Conservation (phyloP, 1,140 invertebrate species). For the Drosophila ananassae region DNA sequence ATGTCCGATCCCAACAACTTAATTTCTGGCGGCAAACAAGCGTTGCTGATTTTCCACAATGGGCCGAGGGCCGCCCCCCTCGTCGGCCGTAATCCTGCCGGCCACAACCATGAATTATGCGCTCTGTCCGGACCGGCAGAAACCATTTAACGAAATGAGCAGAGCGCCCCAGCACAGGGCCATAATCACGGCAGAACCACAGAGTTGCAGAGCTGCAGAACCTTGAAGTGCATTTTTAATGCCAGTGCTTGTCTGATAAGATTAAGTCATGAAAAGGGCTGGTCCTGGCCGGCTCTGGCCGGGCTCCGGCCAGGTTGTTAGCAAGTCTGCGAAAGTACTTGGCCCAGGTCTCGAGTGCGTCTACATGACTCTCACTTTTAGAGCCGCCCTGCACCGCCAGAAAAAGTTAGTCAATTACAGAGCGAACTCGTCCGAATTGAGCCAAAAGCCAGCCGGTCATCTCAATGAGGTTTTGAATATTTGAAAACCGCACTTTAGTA, state of each 20-base stretch:
- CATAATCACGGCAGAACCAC: slow-evolving; percentile 53
- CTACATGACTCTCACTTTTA: slow-evolving; percentile 80
- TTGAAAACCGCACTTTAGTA: too few species aligned
- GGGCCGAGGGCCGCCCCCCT: slow-evolving; percentile 27
- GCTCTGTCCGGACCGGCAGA: slow-evolving; percentile 29
- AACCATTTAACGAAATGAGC: slow-evolving; percentile 78
- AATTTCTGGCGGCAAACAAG: slow-evolving; percentile 66
- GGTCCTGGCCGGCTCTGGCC: slow-evolving; percentile 1
- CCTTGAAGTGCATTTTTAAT: slow-evolving; percentile 82
- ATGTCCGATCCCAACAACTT: slow-evolving; percentile 71
- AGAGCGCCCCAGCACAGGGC: slow-evolving; percentile 34
- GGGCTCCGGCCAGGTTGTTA: slow-evolving; percentile 26
- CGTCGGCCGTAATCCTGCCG: slow-evolving; percentile 52
- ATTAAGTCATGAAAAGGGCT: slow-evolving; percentile 77
- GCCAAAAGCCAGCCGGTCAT: too few species aligned
- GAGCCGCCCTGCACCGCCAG: slow-evolving; percentile 21
- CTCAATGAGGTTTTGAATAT: too few species aligned
- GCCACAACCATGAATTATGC: slow-evolving; percentile 78
- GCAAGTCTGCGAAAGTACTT: slow-evolving; percentile 71
- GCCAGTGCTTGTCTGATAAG: slow-evolving; percentile 81
- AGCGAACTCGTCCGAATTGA: too few species aligned
- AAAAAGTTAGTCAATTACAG: neutral
- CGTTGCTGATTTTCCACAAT: slow-evolving; percentile 77
- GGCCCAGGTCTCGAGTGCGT: slow-evolving; percentile 70
- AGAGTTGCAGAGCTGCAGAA: slow-evolving; percentile 48